Base-by-base conservation (phyloP, 2,888 invertebrate genomes). In the Drosophila meridionalis region DNA sequence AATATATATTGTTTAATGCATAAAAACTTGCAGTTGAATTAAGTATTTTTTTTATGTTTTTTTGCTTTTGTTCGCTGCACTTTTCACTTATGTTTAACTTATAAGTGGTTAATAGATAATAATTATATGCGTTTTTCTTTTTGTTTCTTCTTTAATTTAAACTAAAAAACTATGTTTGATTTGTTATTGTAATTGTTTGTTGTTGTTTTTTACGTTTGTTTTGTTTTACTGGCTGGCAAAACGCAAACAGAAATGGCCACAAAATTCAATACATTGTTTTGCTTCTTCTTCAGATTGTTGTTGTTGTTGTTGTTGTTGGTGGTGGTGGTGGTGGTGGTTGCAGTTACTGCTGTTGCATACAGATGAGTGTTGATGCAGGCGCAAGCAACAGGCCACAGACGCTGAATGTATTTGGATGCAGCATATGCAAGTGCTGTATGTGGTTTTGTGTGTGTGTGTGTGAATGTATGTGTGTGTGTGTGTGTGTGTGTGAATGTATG, bases 231-330 rank as follows among this genome's bases (percentile, higher is more conserved):
- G 52, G 63, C 59, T 63, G n/a, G 73, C 78, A 78, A 75, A 85
- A 76, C 82, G 55, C 70, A 83, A 87, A 83, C 87, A 83, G 77
- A 74, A 83, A 84, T 84, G 84, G 88, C 84, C 84, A 84, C 84
- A 85, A 84, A 80, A 87, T 84, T 88, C 81, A 86, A 86, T 85
- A 82, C 71, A 69, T 80, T 79, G 62, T 57, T 69, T 80, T 76
- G 70, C 78, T 53, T 60, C 45, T 68, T 36, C 45, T 73, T 74
- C 78, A 48, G 62, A 28, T 61, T 74, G 47, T 43, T 73, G 45
- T 36, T 67, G 62, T 45, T 71, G 60, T 38, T 58, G 38, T 7
- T 53, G 53, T 2, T 73, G 50, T 30, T 67, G 58, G 45, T 67
- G 57, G 34, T 58, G 14, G 2, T 48, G 52, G 32, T 67, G 47